Evolutionary conservation across 2,113 vertebrate genomes (phyloP), one percentile per base, ranked within the genome.

Genomic region (Phrynocephalus versicolor): DNA sequence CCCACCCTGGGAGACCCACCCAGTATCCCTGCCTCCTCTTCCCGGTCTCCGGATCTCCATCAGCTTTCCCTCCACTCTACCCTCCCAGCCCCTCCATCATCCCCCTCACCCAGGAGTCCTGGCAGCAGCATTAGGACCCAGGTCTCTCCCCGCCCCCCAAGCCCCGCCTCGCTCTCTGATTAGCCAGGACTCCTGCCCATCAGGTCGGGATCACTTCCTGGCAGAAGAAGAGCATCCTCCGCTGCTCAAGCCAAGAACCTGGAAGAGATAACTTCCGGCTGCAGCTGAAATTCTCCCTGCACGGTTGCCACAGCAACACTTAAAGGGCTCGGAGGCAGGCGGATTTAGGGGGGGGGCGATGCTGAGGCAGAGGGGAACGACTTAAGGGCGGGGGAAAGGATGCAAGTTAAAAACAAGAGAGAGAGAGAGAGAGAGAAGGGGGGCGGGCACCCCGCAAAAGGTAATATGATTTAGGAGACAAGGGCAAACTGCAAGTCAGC

Each of bases 111-210:
- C 78, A 67, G 64, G 57, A 62, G 55, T 67, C 84, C 27, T 71
- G 45, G 84, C 84, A 65, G 78, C 84, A 86, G 84, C 84, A 86
- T 74, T 78, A 73, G 84, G 78, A 86, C 69, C 74, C 78, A 74
- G 84, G 69, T 81, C 39, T 16, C 70, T 39, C 58, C 62, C 16
- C 23, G 37, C 70, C 58, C 58, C 62, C 16, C 23, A 55, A 86
- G 33, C 39, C 78, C 84, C 69, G 23, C 70, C 78, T 86, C 84
- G 23, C 69, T 35, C n/a, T 81, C 70, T 25, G n/a, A 86, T 86
- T 65, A 64, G 84, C 84, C 58, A 23, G 4, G n/a, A 1, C 1
- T 21, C 78, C 78, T 74, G 84, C 70, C 78, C 57, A 37, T 86
- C 84, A 86, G 23, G 65, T 35, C 19, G 2, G 78, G 69, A 73